Evolutionary conservation across 1,140 invertebrate species (phyloP).

Genomic region (Phymorhynchus buccinoides): DNA sequence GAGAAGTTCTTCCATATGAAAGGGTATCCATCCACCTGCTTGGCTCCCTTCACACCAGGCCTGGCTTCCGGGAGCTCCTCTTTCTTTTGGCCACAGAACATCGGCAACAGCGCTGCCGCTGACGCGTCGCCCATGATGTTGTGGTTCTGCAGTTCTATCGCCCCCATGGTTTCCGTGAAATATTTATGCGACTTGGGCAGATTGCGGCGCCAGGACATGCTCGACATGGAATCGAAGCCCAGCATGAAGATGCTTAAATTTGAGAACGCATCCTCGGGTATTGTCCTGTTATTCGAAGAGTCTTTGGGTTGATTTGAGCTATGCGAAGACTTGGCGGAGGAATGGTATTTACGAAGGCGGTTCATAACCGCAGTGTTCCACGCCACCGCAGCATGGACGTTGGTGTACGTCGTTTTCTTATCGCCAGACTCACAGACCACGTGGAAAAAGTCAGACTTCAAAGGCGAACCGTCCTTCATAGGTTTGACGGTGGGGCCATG

Average conservation of each 20-base stretch:
- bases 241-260: conserved; percentile 86
- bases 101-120: conserved; percentile 91
- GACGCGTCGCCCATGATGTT: conserved; percentile 97
- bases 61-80: conserved; percentile 77
- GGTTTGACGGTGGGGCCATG: conserved; percentile 36
- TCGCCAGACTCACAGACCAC: conserved; percentile 50
- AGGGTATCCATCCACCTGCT: conserved; percentile 84
- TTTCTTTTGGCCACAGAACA: conserved; percentile 89
- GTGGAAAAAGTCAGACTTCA: conserved; percentile 58
- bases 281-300: too few relatives aligned
- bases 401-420: conserved; percentile 53
- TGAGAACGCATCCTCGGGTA: too few relatives aligned
- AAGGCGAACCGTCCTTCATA: conserved; percentile 48
- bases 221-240: conserved; percentile 90
- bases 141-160: conserved; percentile 84
- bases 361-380: conserved; percentile 35
- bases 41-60: conserved; percentile 77
- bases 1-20: conserved; percentile 73
- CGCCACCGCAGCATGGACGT: conserved; percentile 60
- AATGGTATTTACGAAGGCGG: neutral
- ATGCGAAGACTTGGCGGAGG: too few relatives aligned
- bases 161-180: conserved; percentile 81
- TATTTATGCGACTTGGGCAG: conserved; percentile 87
- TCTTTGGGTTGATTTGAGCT: too few relatives aligned
- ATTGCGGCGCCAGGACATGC: conserved; percentile 88